Conservation (phyloP, 2,113 vertebrate species). For the Ammodytes marinus region DNA sequence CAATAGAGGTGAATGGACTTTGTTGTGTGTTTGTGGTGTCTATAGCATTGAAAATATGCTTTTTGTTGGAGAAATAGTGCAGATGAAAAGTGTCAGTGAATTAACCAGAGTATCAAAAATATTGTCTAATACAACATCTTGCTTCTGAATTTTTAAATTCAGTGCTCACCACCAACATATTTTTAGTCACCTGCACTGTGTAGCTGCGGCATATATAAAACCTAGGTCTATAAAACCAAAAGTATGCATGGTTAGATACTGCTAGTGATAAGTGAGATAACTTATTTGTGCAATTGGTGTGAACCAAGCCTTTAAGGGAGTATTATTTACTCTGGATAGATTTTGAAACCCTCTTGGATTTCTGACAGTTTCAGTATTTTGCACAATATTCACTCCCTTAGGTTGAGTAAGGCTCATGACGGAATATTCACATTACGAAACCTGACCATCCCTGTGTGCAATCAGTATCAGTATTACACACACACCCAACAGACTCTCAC, state of each 20-base stretch:
- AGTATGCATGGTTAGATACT: background rate
- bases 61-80: background rate
- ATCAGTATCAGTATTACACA: constrained; percentile 49
- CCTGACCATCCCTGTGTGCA: constrained; percentile 22
- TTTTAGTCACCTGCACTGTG: too few relatives aligned
- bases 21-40: background rate
- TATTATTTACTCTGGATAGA: background rate
- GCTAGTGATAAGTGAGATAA: background rate
- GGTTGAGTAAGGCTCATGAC: background rate
- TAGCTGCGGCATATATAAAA: background rate
- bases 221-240: background rate
- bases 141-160: background rate
- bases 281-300: background rate
- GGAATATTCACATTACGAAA: background rate
- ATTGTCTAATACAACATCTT: too few relatives aligned
- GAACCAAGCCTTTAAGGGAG: background rate
- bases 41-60: background rate
- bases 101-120: background rate
- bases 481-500: constrained; percentile 36
- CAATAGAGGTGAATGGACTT: background rate
- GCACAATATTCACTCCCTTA: background rate
- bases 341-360: background rate
- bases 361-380: background rate
- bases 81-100: background rate
- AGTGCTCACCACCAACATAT: background rate